Percentiles rank a stretch among this genome's conserved stretches.
phyloP scores from a whole-genome alignment of 1,140 invertebrate species.

The Gonioctena quinquepunctata region DNA sequence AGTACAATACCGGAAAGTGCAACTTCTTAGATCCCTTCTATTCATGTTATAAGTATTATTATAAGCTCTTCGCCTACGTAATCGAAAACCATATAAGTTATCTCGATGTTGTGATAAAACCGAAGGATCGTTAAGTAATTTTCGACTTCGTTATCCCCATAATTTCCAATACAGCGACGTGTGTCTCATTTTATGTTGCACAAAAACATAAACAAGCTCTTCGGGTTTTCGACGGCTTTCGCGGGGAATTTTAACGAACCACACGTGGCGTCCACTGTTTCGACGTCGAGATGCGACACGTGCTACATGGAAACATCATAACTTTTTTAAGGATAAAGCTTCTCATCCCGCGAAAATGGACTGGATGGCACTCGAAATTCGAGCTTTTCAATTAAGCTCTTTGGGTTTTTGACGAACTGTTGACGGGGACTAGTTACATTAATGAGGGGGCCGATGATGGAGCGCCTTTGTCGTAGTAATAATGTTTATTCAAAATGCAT shows the following conservation, averaged over 20 bases:
- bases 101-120: constrained; percentile 3
- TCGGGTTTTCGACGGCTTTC: background rate
- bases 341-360: background rate
- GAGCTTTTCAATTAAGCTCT: background rate
- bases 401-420: background rate
- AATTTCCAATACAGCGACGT: constrained; percentile 2
- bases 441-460: too few relatives aligned
- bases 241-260: constrained; percentile 1
- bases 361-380: background rate
- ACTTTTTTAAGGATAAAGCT: background rate
- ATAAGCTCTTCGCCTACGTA: too few relatives aligned
- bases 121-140: background rate
- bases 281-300: background rate
- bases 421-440: background rate
- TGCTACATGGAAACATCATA: background rate
- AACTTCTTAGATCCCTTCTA: too few relatives aligned
- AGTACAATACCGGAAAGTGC: too few relatives aligned
- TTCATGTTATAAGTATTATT: too few relatives aligned
- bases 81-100: too few relatives aligned
- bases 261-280: background rate
- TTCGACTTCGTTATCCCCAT: background rate
- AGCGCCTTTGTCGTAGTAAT: too few relatives aligned
- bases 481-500: too few relatives aligned
- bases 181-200: background rate
- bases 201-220: background rate